Evolutionary conservation across 2,797 vertebrate genomes (phyloP), one percentile per base, ranked within the genome.

Genomic region (Phataginus tetradactyla): DNA sequence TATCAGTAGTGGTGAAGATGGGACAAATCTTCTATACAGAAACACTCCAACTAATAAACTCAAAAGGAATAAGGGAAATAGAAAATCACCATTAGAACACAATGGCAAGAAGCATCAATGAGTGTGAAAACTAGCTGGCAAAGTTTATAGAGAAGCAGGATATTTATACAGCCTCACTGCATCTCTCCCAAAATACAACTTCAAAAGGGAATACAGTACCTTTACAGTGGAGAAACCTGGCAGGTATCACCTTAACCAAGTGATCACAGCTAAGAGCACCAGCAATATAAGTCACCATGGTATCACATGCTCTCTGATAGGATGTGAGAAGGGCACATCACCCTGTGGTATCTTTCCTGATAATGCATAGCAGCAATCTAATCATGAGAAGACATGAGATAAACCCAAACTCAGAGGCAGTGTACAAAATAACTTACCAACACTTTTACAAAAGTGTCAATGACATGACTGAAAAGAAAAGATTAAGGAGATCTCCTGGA

Each of bases 191-290:
- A 91, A 91, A 78, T 39, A 83, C 34, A 51, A 97, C 88, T 93
- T 91, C 59, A 75, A 88, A 90, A 75, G 23, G n/a, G 63, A 55
- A 94, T 90, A 90, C 0, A 83, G 18, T 90, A 39, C 89, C n/a
- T 75, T 51, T 29, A 87, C 72, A 79, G 8, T 68, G 27, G 51
- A 95, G 51, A 66, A 45, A 86, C 15, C 17, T 49, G 53, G 49
- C 25, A 55, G 12, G 11, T 53, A 81, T 13, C 42, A 80, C 53
- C 25, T 27, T 80, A 87, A 55, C 7, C 69, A 86, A 57, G 9
- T 51, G 7, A 74, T 21, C 69, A 63, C 17, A 8, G 2, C 45
- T 66, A 86, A 25, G 45, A 89, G 71, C 63, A 66, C 25, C 11
- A 84, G 37, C 45, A 66, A 39, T 64, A 39, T 64, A 53, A 94